Conservation (phyloP, 2,888 invertebrate species). For the Mythimna ferrago region DNA sequence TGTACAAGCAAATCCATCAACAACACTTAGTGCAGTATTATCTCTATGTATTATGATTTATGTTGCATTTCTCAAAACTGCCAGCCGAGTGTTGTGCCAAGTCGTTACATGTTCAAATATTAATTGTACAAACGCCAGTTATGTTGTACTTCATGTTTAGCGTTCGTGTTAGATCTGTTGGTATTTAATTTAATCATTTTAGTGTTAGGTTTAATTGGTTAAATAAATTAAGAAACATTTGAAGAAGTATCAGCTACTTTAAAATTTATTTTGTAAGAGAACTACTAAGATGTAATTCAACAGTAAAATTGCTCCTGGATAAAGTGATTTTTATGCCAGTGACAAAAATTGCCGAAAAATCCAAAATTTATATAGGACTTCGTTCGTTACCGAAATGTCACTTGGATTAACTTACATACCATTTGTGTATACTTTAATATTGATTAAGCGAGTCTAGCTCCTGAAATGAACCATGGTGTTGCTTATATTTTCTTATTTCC, state of each 20-base stretch:
- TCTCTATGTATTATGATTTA: conserved; percentile 45
- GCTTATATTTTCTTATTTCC: not conserved
- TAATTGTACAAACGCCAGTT: conserved; percentile 52
- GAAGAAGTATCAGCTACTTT: not conserved
- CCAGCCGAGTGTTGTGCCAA: conserved; percentile 47
- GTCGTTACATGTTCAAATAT: conserved; percentile 53
- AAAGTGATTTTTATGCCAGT: no score
- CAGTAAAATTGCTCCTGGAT: no score
- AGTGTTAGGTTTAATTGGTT: conserved; percentile 9
- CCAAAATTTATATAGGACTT: no score
- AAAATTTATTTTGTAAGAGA: no score
- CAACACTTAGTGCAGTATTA: conserved; percentile 16
- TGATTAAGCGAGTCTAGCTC: not conserved
- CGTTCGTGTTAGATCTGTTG: conserved; percentile 26
- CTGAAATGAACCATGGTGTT: not conserved
- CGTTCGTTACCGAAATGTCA: no score
- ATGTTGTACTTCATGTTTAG: conserved; percentile 26
- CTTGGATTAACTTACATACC: no score
- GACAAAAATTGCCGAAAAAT: no score
- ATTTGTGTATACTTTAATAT: no score
- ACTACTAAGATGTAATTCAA: no score
- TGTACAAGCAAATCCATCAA: conserved; percentile 3
- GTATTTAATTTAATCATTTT: conserved; percentile 37
- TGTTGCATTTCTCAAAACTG: conserved; percentile 40
- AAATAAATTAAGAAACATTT: not conserved